phyloP scores from a whole-genome alignment of 2,888 invertebrate species.

The Stenurella melanura region DNA sequence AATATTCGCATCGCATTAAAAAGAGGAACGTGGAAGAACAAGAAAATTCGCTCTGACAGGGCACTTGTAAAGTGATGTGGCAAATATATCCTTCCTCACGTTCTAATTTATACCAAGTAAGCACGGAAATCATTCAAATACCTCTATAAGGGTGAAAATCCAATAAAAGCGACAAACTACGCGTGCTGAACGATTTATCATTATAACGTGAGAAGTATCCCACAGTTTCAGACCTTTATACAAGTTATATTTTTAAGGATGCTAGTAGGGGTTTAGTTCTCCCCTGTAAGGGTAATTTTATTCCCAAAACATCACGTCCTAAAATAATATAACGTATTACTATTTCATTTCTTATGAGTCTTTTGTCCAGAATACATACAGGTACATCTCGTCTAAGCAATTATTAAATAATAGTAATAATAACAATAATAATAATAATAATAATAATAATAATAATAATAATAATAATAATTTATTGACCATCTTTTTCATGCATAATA shows the following conservation, averaged over 20 bases:
- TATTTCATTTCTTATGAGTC: not conserved
- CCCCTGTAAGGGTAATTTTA: not conserved
- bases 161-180: conserved; percentile 6
- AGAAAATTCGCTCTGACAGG: conserved; percentile 1
- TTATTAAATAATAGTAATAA: too few species aligned
- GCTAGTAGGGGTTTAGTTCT: not conserved
- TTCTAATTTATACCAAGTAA: conserved; percentile 2
- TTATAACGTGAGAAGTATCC: conserved; percentile 1
- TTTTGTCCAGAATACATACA: too few species aligned
- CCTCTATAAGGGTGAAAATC: not conserved
- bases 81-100: conserved; percentile 1
- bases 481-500: too few species aligned
- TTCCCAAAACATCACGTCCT: not conserved
- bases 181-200: conserved; percentile 7
- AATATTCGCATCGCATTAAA: not conserved
- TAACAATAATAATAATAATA: too few species aligned
- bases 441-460: too few species aligned
- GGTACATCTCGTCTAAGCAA: too few species aligned
- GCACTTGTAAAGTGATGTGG: not conserved
- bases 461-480: too few species aligned
- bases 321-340: not conserved
- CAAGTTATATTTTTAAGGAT: conserved; percentile 2
- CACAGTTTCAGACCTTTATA: not conserved
- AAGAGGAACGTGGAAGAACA: not conserved
- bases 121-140: not conserved